These are phyloP conservation scores for Pteropus alecto DNA, from an alignment of 2,113 vertebrate genomes.

Conservation along the genomic window DNA sequence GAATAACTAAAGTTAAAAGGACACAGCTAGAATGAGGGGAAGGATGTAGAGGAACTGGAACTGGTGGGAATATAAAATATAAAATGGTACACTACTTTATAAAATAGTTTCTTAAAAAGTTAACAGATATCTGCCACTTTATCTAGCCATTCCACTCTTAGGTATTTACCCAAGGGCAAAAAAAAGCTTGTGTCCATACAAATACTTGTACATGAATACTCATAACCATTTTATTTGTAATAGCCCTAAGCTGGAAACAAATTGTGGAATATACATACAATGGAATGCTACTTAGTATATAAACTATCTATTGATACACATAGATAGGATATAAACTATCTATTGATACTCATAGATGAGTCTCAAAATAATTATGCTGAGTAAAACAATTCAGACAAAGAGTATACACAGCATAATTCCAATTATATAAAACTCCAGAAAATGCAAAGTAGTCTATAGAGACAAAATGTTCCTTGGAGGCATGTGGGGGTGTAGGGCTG, in stretches of 20 bases:
- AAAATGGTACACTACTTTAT: not conserved
- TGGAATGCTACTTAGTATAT: not conserved
- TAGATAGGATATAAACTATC: not conserved
- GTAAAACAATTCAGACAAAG: not conserved
- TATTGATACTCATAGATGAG: not conserved
- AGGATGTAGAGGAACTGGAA: not conserved
- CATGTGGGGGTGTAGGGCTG: no score
- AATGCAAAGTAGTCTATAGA: not conserved
- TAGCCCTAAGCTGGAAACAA: not conserved
- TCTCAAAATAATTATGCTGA: not conserved
- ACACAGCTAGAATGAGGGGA: no score
- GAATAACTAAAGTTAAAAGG: not conserved
- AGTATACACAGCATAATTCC: not conserved
- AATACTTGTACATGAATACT: not conserved
- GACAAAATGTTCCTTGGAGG: not conserved
- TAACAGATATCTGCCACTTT: not conserved
- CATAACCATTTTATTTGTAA: not conserved
- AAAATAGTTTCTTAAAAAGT: not conserved
- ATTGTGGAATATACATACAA: not conserved
- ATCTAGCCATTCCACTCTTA: not conserved
- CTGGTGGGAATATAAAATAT: not conserved
- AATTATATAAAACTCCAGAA: not conserved
- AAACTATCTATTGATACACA: not conserved
- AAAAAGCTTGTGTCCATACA: not conserved
- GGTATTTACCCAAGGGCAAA: not conserved